Base-by-base conservation (phyloP, 1,140 invertebrate genomes). In the Rhynchophorus ferrugineus region DNA sequence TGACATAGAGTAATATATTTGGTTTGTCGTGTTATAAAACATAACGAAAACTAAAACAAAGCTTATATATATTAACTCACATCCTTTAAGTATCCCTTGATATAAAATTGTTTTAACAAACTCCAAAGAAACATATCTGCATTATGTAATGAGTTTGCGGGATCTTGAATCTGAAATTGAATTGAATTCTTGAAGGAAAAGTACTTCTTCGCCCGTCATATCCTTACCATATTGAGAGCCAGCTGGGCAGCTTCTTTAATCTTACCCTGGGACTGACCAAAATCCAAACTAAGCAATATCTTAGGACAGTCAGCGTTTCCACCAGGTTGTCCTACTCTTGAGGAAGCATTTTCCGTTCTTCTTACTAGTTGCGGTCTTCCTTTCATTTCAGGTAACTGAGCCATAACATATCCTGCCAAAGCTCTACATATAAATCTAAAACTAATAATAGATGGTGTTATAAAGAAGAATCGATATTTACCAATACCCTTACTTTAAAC, bases 321-420 rank as follows among this genome's bases (percentile, higher is more conserved):
- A 3, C 67, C 68, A 2, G 66, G 56, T 54, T 67, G 66, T 18
- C 67, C 67, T 3, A 68, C 64, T 36, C 54, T 49, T 18, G 52
- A 46, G 11, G 65, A 56, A 1, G 64, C 57, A 52, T 66, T 62
- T 1, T 57, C 44, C 11, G 29, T 14, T 37, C 37, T 45, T 43
- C 68, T 47, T 8, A 70, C 59, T 3, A 52, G 59, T 54, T 62
- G 63, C 9, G 62, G 58, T 13, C 61, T 49, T 5, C 62, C 67
- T 58, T 67, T 69, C 53, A 59, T 62, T 13, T 69, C 68, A 3
- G 67, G 67, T 44, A 70, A 44, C 48, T 70, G 68, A 6, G 68
- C 67, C 21, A 68, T 52, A 16, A 69, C 50, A 58, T 68, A 70
- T 34, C 62, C 58, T 13, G 54, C 58, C 22, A 60, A 44, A 16